phyloP scores from a whole-genome alignment of 1,140 invertebrate genomes.

The Galendromus occidentalis region DNA sequence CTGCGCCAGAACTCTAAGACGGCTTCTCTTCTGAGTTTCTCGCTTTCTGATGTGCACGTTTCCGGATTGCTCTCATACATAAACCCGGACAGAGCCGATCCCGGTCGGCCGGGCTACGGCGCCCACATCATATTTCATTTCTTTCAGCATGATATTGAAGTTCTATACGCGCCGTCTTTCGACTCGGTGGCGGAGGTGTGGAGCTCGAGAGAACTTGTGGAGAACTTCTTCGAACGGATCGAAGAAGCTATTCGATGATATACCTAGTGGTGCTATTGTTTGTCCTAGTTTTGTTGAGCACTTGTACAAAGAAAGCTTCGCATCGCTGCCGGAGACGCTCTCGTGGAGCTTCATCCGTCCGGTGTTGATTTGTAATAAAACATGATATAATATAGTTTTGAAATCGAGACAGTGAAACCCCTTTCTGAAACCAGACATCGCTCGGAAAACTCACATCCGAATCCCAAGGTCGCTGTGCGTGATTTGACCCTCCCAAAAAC shows the following conservation, averaged over 20 bases:
- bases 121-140: not conserved
- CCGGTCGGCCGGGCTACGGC: not conserved
- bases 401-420: not conserved
- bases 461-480: slow-evolving; percentile 61
- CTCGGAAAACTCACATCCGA: slow-evolving; percentile 41
- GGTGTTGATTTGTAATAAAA: too few relatives aligned
- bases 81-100: not conserved
- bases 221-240: not conserved
- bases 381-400: not conserved
- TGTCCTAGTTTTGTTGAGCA: too few relatives aligned
- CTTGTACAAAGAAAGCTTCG: too few relatives aligned
- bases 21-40: not conserved
- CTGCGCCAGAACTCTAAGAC: not conserved
- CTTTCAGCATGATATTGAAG: not conserved
- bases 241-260: not conserved
- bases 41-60: not conserved
- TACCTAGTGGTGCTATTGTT: too few relatives aligned
- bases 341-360: too few relatives aligned
- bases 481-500: slow-evolving; percentile 69
- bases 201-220: too few relatives aligned
- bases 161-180: not conserved
- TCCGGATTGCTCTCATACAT: not conserved
- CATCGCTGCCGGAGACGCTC: too few relatives aligned
- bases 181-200: not conserved
- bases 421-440: not conserved